Conservation (phyloP, 2,797 vertebrate species). For the Botia almorhae region DNA sequence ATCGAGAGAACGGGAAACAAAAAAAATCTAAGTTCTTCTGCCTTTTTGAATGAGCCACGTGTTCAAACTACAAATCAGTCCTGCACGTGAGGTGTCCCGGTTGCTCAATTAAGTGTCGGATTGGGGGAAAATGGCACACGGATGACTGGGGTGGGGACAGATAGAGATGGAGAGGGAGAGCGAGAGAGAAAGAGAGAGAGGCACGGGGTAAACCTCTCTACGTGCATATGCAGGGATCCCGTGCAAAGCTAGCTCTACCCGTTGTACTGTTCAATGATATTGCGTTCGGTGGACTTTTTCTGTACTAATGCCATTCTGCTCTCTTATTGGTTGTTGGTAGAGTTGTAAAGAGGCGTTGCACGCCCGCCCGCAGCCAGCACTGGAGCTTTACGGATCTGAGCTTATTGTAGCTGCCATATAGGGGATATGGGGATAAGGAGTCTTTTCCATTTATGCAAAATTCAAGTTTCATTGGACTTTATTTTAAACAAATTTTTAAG, state of each 20-base stretch:
- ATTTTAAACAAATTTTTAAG: neutral
- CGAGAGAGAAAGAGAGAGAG: conserved; percentile 64
- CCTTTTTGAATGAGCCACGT: conserved; percentile 98
- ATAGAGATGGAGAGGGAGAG: conserved; percentile 65
- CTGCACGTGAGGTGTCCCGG: conserved; percentile 97
- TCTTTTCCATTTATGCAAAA: conserved; percentile 47
- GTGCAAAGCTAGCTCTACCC: conserved; percentile 65
- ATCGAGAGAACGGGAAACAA: conserved; percentile 72
- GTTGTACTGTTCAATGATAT: conserved; percentile 74
- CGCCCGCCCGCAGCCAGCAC: conserved; percentile 62
- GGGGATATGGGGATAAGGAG: conserved; percentile 44
- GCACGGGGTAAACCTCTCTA: conserved; percentile 67
- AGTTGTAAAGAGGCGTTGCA: conserved; percentile 76
- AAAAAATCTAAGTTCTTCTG: conserved; percentile 85
- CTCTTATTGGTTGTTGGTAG: conserved; percentile 75
- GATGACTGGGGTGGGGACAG: conserved; percentile 75
- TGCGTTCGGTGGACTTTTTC: conserved; percentile 75
- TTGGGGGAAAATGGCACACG: conserved; percentile 77
- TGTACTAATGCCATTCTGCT: conserved; percentile 55
- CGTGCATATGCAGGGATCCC: conserved; percentile 77
- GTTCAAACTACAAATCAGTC: conserved; percentile 99
- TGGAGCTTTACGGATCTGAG: conserved; percentile 1
- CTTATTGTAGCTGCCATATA: conserved; percentile 48
- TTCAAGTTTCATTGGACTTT: conserved; percentile 5
- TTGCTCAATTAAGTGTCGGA: conserved; percentile 93